Evolutionary conservation across 2,888 invertebrate species (phyloP).

Genomic region (Abrostola triplasia): DNA sequence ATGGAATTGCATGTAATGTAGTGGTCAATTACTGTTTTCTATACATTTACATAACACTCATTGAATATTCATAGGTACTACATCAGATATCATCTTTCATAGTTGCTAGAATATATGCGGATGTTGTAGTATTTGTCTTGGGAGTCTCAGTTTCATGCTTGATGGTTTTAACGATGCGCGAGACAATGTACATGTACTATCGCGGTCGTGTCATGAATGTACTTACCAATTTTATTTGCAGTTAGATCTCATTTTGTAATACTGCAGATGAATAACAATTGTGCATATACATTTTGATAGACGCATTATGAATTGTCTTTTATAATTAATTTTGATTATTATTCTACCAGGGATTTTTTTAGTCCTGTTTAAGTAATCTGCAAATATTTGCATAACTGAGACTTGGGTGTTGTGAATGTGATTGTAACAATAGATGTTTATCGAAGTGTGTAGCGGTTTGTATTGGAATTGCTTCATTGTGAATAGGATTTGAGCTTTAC

Average conservation of each 20-base stretch:
- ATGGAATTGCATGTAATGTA: slow-evolving; percentile 64
- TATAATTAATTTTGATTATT: neutral
- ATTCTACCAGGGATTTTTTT: slow-evolving; percentile 7
- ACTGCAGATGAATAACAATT: slow-evolving; percentile 40
- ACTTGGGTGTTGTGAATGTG: slow-evolving; percentile 58
- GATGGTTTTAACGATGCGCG: neutral
- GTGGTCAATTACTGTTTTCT: slow-evolving; percentile 68
- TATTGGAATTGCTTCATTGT: slow-evolving; percentile 62
- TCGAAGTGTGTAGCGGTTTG: slow-evolving; percentile 55
- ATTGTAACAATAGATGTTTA: slow-evolving; percentile 56
- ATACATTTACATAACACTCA: slow-evolving; percentile 60
- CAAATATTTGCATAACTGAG: slow-evolving; percentile 48
- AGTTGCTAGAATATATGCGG: slow-evolving; percentile 56
- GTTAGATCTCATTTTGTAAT: slow-evolving; percentile 50
- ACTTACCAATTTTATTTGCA: slow-evolving; percentile 34
- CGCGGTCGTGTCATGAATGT: slow-evolving; percentile 5
- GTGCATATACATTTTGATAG: slow-evolving; percentile 4
- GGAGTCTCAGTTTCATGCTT: slow-evolving; percentile 47
- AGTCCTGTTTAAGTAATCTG: slow-evolving; percentile 31
- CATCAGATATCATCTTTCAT: slow-evolving; percentile 61
- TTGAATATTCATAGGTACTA: slow-evolving; percentile 49
- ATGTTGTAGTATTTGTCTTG: slow-evolving; percentile 50
- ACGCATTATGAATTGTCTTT: slow-evolving; percentile 12
- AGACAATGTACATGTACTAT: slow-evolving; percentile 15
- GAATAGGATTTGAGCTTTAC: slow-evolving; percentile 54